Conservation (phyloP, 2,113 vertebrate species). For the Xyrauchen texanus region DNA sequence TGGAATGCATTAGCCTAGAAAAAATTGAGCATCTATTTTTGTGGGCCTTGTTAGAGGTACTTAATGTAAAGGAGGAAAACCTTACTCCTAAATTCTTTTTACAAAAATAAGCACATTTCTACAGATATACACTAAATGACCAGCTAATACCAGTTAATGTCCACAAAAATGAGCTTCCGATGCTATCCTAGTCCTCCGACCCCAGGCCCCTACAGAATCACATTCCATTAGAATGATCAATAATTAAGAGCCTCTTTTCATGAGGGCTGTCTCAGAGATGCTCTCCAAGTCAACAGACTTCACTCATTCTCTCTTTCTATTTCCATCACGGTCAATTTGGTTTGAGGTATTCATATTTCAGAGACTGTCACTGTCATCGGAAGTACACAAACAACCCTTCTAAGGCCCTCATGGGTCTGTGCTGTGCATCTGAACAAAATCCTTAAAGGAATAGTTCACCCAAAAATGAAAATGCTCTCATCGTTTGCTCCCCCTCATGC, state of each 20-base stretch:
- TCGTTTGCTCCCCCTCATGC: too few relatives aligned
- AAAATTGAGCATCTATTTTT: neutral
- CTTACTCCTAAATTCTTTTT: neutral
- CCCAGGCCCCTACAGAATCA: conserved; percentile 43
- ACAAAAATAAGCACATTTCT: too few relatives aligned
- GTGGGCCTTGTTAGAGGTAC: too few relatives aligned
- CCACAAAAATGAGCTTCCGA: neutral
- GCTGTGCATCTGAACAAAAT: conserved; percentile 28
- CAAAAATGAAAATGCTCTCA: too few relatives aligned
- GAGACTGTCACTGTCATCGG: conserved; percentile 53
- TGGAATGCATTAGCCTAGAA: neutral
- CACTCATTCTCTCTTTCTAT: conserved; percentile 21
- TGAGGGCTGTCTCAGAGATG: conserved; percentile 68
- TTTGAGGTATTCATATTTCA: conserved; percentile 72
- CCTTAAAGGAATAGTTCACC: neutral
- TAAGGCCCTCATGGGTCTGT: conserved; percentile 38
- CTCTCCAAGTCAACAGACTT: conserved; percentile 57
- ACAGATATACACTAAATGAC: too few relatives aligned
- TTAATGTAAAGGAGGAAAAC: neutral
- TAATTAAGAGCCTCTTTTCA: conserved; percentile 73
- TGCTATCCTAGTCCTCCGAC: conserved; percentile 2
- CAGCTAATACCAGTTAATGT: neutral
- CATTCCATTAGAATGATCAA: conserved; percentile 74
- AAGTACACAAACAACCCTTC: conserved; percentile 48
- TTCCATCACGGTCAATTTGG: conserved; percentile 57